Percentiles rank a stretch among this genome's conserved stretches.
These are phyloP conservation scores for Diachasmimorpha longicaudata DNA, from an alignment of 1,140 invertebrate species.

Conservation along the genomic window DNA sequence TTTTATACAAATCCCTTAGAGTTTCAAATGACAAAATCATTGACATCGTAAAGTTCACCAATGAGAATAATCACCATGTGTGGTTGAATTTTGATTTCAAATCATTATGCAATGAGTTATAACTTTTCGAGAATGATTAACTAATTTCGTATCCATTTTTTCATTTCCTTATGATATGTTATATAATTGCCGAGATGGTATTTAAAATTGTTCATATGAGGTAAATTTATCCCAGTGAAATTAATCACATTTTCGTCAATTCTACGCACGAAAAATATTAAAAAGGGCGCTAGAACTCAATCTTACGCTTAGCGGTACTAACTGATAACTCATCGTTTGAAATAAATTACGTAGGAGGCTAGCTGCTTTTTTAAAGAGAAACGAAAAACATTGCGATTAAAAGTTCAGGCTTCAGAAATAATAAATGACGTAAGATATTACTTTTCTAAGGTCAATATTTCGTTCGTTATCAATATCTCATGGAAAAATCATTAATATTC, in stretches of 20 bases:
- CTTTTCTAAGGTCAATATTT: slow-evolving; percentile 2
- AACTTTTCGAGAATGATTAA: background rate
- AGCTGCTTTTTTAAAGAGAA: background rate
- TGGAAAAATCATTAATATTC: background rate
- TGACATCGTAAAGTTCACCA: background rate
- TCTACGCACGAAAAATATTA: background rate
- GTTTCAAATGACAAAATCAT: background rate
- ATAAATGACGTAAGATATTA: background rate
- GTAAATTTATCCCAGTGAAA: background rate
- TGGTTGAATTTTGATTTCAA: background rate
- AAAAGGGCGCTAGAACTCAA: background rate
- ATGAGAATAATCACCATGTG: background rate
- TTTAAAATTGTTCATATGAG: background rate
- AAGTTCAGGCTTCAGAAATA: background rate
- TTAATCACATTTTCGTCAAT: background rate
- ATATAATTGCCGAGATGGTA: background rate
- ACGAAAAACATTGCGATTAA: background rate
- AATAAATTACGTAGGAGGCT: background rate
- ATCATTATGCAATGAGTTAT: background rate
- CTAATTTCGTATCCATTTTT: background rate
- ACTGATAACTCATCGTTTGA: background rate
- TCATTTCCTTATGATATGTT: background rate
- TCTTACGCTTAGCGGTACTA: background rate
- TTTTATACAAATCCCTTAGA: background rate
- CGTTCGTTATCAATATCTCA: slow-evolving; percentile 10